Evolutionary conservation across 2,797 vertebrate species (phyloP).

Genomic region (Urosaurus nigricauda): DNA sequence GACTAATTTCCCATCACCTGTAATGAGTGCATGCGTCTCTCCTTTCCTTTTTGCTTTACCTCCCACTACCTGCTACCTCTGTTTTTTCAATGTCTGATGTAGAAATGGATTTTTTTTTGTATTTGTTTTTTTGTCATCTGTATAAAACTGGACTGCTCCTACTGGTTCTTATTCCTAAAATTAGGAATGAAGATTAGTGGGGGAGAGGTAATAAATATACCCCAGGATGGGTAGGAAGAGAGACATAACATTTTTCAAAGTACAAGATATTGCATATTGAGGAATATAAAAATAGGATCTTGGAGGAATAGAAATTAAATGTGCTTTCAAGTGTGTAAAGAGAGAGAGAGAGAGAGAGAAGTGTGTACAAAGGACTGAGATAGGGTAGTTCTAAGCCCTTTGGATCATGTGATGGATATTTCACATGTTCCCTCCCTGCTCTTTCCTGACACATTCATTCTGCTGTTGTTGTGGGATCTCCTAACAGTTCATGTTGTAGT

Average conservation of each 20-base stretch:
- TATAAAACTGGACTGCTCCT: neutral
- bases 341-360: too few relatives aligned
- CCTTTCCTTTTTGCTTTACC: neutral
- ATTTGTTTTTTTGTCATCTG: neutral
- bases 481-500: neutral
- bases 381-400: slow-evolving; percentile 3
- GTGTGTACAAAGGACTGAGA: neutral
- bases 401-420: neutral
- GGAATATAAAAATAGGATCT: neutral
- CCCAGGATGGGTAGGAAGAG: too few relatives aligned
- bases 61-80: neutral
- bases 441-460: slow-evolving; percentile 18
- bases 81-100: neutral
- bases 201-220: too few relatives aligned
- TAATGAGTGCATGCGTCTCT: neutral
- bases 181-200: neutral
- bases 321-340: neutral
- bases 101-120: neutral
- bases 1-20: neutral
- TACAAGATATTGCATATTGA: neutral
- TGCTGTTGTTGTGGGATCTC: slow-evolving; percentile 12
- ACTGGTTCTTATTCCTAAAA: neutral
- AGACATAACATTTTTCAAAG: neutral
- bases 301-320: slow-evolving; percentile 19
- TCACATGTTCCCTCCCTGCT: neutral